A percentile compares a stretch with the other conserved stretches of the same genome.
These are phyloP conservation scores for Ptycholaimellus sp. DNA, from an alignment of 2,888 invertebrate species.

Conservation along the genomic window DNA sequence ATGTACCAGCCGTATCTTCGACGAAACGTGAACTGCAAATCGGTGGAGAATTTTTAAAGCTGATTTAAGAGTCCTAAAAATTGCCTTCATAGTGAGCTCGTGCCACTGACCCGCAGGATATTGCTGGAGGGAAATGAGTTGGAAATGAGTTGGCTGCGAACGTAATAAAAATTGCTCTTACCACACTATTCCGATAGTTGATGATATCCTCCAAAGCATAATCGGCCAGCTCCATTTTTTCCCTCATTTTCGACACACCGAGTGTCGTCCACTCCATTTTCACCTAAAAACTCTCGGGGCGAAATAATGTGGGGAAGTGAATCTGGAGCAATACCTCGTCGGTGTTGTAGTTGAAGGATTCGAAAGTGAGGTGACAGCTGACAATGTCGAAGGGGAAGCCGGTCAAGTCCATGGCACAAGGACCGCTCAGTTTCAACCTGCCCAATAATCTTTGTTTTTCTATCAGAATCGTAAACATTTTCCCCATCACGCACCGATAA, in stretches of 20 bases:
- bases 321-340: too few relatives aligned
- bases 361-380: slow-evolving; percentile 23
- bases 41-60: too few relatives aligned
- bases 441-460: background rate
- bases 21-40: too few relatives aligned
- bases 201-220: slow-evolving; percentile 18
- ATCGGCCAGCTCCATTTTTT: slow-evolving; percentile 24
- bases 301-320: too few relatives aligned
- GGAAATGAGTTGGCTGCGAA: too few relatives aligned
- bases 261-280: slow-evolving; percentile 19
- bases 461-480: background rate
- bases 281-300: slow-evolving; percentile 8
- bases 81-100: background rate
- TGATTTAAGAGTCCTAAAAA: slow-evolving; percentile 1
- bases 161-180: slow-evolving; percentile 5
- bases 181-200: slow-evolving; percentile 17
- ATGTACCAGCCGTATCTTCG: background rate
- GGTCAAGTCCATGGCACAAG: slow-evolving; percentile 22
- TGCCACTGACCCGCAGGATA: too few relatives aligned
- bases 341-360: slow-evolving; percentile 25
- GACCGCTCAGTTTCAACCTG: slow-evolving; percentile 8
- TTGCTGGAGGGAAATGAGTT: too few relatives aligned
- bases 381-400: slow-evolving; percentile 24
- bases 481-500: slow-evolving; percentile 17
- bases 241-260: slow-evolving; percentile 20